These are phyloP conservation scores for Acropora yongei DNA, from an alignment of 64 coral and sea anemone genomes.

Conservation along the genomic window DNA sequence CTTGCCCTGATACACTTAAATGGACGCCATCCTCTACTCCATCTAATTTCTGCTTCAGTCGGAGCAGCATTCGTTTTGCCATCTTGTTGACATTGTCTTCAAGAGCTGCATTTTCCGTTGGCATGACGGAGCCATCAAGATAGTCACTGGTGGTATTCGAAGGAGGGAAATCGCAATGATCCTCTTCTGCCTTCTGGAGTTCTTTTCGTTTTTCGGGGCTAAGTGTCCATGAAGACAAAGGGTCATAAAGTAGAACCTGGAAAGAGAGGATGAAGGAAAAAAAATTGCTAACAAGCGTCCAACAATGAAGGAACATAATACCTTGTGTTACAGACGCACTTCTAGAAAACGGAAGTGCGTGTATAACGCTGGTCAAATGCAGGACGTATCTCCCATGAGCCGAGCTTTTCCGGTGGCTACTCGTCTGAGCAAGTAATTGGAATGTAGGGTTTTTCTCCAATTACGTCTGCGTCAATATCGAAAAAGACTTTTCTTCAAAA, in stretches of 20 bases:
- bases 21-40: slow-evolving; percentile 90
- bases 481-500: no score
- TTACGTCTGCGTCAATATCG: no score
- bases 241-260: slow-evolving; percentile 93
- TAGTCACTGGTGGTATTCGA: slow-evolving; percentile 52
- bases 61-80: slow-evolving; percentile 86
- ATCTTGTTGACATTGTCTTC: slow-evolving; percentile 89
- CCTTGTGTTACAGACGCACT: no score
- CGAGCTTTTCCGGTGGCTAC: no score
- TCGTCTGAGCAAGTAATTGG: no score
- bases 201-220: slow-evolving; percentile 89
- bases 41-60: slow-evolving; percentile 91
- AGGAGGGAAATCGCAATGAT: slow-evolving; percentile 46
- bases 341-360: no score
- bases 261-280: neutral
- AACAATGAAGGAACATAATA: neutral
- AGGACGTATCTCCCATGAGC: no score
- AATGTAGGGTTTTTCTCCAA: no score
- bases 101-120: slow-evolving; percentile 21
- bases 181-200: slow-evolving; percentile 78
- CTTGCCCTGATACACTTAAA: slow-evolving; percentile 90
- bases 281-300: neutral
- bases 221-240: slow-evolving; percentile 91
- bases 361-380: no score
- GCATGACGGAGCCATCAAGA: slow-evolving; percentile 41